Percentiles rank a stretch among this genome's conserved stretches.
These are phyloP conservation scores for Notarius quadriscutis DNA, from an alignment of 2,113 vertebrate species.

Conservation along the genomic window DNA sequence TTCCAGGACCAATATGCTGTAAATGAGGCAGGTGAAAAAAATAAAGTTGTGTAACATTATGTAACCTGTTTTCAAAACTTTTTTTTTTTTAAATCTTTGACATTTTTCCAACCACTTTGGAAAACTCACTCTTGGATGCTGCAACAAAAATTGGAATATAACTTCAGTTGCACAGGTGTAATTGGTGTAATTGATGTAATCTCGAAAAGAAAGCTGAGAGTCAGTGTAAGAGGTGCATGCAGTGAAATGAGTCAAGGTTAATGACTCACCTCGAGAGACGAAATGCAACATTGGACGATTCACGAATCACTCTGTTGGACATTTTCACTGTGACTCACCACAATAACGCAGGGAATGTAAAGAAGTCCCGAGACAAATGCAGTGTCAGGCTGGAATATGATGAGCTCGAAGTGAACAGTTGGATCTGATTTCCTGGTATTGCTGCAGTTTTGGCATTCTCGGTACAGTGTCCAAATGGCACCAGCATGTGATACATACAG, in stretches of 20 bases:
- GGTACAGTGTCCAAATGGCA: background rate
- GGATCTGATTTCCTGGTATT: slow-evolving; percentile 6
- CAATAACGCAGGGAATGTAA: background rate
- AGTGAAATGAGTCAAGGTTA: background rate
- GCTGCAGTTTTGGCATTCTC: background rate
- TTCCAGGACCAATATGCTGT: background rate
- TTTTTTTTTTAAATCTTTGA: too few relatives aligned
- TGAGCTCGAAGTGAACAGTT: too few relatives aligned
- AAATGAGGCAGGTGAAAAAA: background rate
- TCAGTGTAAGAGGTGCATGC: too few relatives aligned
- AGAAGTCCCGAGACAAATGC: background rate
- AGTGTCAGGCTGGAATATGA: background rate
- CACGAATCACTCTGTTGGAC: background rate
- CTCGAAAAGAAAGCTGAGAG: background rate
- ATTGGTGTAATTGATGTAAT: background rate
- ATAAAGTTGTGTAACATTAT: background rate
- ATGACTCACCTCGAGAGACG: background rate
- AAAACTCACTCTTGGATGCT: too few relatives aligned
- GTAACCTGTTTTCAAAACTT: background rate
- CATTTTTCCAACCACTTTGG: too few relatives aligned
- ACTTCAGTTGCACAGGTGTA: background rate
- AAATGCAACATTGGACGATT: background rate
- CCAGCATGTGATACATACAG: background rate
- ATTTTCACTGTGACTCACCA: background rate
- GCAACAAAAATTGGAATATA: too few relatives aligned